A percentile compares a stretch with the other conserved stretches of the same genome.
Conservation (phyloP, 2,113 vertebrate species). For the Alethe castanea region DNA sequence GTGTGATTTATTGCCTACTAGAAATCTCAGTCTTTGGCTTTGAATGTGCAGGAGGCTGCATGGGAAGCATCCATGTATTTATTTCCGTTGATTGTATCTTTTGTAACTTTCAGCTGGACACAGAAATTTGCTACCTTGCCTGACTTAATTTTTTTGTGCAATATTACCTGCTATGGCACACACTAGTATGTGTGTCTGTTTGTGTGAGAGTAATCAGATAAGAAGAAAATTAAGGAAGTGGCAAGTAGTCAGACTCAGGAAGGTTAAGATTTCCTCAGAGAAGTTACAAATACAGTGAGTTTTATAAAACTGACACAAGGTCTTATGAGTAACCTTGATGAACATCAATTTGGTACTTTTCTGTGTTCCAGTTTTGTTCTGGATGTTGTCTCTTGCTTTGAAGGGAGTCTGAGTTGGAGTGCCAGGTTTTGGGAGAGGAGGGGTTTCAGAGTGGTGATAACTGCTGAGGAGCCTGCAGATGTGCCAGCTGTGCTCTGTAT, state of each 20-base stretch:
- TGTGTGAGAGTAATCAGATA: not conserved
- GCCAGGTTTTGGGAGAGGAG: not conserved
- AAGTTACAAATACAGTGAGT: not conserved
- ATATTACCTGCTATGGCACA: not conserved
- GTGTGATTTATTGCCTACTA: not conserved
- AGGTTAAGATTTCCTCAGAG: not conserved
- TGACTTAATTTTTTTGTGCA: not conserved
- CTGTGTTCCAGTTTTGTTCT: not conserved
- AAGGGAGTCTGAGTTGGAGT: not conserved
- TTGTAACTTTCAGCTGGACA: not conserved
- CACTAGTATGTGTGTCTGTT: not conserved
- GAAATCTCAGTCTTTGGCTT: not conserved
- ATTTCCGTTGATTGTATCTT: not conserved
- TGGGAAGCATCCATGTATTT: not conserved
- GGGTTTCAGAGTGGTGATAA: rapidly evolving
- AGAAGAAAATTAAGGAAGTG: not conserved
- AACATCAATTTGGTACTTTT: not conserved
- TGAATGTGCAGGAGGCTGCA: not conserved
- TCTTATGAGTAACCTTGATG: not conserved
- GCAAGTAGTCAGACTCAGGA: not conserved
- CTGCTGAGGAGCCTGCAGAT: not conserved
- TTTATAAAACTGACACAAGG: not conserved
- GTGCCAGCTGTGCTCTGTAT: not conserved
- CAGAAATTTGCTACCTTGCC: not conserved
- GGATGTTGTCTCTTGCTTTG: not conserved